A percentile compares a stretch with the other conserved stretches of the same genome.
phyloP scores from a whole-genome alignment of 2,113 vertebrate genomes.

The Rhea pennata region DNA sequence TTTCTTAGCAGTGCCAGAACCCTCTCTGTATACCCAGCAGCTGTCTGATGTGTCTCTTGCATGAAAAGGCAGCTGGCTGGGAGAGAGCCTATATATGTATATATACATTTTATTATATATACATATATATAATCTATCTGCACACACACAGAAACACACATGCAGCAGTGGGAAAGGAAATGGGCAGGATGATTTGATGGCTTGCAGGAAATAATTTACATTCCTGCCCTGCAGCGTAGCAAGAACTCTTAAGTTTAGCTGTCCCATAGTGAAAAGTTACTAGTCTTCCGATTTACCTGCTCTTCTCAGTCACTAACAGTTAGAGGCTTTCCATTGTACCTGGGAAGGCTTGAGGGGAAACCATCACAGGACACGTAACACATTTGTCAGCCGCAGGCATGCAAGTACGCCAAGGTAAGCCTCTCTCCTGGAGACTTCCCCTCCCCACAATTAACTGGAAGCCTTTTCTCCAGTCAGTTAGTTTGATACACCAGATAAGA shows the following conservation, averaged over 20 bases:
- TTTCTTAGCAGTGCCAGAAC: neutral
- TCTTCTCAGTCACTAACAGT: neutral
- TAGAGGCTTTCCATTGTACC: neutral
- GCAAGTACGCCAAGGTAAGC: neutral
- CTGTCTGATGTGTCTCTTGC: neutral
- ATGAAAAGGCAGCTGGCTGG: neutral
- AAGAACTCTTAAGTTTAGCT: constrained; percentile 9
- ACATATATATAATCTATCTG: neutral
- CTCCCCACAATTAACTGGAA: neutral
- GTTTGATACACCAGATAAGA: neutral
- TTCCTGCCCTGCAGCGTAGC: neutral
- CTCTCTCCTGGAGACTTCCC: neutral
- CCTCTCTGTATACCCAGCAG: neutral
- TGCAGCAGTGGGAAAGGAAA: constrained; percentile 23
- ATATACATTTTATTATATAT: neutral
- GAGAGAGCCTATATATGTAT: neutral
- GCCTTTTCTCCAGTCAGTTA: constrained; percentile 39
- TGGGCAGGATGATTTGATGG: neutral
- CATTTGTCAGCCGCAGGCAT: constrained; percentile 37
- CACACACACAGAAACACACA: neutral
- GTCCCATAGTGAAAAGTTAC: neutral
- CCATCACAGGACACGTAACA: neutral
- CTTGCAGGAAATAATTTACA: neutral
- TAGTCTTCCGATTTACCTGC: constrained; percentile 5
- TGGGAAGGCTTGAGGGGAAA: neutral